These are phyloP conservation scores for Nestor notabilis DNA, from an alignment of 2,113 vertebrate species.

Conservation along the genomic window DNA sequence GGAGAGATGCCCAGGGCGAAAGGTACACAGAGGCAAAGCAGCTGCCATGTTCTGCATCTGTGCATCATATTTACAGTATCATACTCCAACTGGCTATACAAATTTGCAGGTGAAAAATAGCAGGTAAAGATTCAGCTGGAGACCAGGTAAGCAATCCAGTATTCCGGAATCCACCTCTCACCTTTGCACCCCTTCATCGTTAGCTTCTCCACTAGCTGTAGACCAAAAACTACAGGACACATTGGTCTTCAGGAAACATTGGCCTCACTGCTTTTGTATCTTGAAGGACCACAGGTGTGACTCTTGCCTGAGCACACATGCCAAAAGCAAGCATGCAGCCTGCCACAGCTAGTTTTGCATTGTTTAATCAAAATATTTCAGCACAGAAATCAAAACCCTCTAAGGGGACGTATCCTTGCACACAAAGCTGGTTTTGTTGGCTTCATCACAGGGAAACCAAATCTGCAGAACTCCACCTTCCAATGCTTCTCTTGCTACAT, in stretches of 20 bases:
- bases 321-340: neutral
- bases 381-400: neutral
- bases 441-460: neutral
- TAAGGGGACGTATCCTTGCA: neutral
- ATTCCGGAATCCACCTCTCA: neutral
- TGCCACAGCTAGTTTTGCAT: neutral
- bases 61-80: neutral
- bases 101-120: neutral
- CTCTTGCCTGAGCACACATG: neutral
- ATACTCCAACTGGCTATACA: neutral
- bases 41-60: neutral
- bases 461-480: neutral
- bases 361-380: constrained; percentile 31
- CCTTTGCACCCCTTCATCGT: neutral
- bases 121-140: neutral
- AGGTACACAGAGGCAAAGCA: neutral
- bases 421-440: constrained; percentile 36
- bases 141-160: neutral
- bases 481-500: neutral
- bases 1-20: neutral
- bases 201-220: neutral
- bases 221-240: neutral
- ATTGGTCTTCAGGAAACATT: accelerated
- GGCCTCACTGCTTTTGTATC: neutral
- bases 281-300: neutral